Percentiles rank a stretch among this genome's conserved stretches.
These are phyloP conservation scores for Patiria miniata DNA, from an alignment of 35 echinoderm and acorn worm genomes.

Conservation along the genomic window DNA sequence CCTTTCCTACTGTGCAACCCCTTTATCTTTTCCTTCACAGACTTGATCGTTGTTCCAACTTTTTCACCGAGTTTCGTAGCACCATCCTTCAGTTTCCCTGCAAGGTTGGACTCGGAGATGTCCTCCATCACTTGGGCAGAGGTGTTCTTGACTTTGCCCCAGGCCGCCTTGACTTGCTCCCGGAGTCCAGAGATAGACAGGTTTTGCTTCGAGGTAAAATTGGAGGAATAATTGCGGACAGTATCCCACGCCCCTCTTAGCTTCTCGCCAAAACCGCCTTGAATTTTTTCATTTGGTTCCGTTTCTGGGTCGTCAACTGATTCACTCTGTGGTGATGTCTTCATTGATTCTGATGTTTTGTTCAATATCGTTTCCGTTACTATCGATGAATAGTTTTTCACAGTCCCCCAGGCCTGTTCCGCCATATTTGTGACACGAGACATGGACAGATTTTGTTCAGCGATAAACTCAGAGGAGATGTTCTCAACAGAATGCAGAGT, in stretches of 20 bases:
- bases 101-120: slow-evolving; percentile 17
- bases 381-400: background rate
- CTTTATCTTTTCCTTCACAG: slow-evolving; percentile 21
- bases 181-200: slow-evolving; percentile 4
- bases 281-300: background rate
- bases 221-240: background rate
- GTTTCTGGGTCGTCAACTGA: background rate
- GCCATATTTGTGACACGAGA: background rate
- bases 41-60: background rate
- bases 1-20: background rate
- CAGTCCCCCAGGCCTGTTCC: background rate
- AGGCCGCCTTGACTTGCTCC: slow-evolving; percentile 39
- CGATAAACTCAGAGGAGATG: slow-evolving; percentile 18
- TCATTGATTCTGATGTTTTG: background rate
- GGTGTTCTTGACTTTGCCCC: slow-evolving; percentile 36
- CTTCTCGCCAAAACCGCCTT: background rate
- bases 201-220: background rate
- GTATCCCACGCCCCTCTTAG: background rate
- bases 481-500: slow-evolving; percentile 17
- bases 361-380: background rate
- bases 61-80: background rate
- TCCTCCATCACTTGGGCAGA: slow-evolving; percentile 19
- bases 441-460: slow-evolving; percentile 26
- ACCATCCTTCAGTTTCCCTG: background rate
- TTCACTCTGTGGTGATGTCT: background rate